Conservation (phyloP, 2,797 vertebrate species). For the Karalla daura region DNA sequence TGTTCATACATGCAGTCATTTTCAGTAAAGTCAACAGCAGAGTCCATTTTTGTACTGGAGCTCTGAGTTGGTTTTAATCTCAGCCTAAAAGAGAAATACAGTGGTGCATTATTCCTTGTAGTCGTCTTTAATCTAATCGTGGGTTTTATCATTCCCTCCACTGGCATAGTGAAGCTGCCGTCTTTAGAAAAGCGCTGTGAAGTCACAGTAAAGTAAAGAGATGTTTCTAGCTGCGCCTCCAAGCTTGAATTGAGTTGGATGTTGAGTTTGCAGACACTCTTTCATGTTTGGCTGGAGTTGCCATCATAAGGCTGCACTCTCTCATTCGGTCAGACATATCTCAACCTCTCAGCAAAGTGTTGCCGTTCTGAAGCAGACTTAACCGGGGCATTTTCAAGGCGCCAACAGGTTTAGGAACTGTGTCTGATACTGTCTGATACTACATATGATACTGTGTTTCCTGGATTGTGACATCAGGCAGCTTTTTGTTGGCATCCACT, state of each 20-base stretch:
- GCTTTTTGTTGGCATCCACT: neutral
- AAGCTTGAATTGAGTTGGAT: neutral
- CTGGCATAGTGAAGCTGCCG: neutral
- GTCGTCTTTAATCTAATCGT: neutral
- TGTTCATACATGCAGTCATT: no score
- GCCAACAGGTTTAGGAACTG: neutral
- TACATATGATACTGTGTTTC: neutral
- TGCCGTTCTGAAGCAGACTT: neutral
- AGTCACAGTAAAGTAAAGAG: neutral
- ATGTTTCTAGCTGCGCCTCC: neutral
- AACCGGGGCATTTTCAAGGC: neutral
- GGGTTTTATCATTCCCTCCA: slow-evolving; percentile 1
- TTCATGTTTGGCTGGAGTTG: neutral
- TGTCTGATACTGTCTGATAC: neutral
- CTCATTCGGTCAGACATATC: neutral
- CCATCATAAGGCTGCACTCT: neutral
- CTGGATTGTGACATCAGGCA: slow-evolving; percentile 4
- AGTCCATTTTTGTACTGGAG: neutral
- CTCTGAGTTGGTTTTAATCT: neutral
- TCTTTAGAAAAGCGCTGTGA: slow-evolving; percentile 4
- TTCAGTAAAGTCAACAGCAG: neutral
- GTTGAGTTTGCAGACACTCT: neutral
- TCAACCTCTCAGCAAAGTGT: neutral
- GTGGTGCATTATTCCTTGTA: neutral
- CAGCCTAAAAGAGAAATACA: neutral